phyloP scores from a whole-genome alignment of 92 coral and sea anemone species.

The Desmophyllum pertusum region DNA sequence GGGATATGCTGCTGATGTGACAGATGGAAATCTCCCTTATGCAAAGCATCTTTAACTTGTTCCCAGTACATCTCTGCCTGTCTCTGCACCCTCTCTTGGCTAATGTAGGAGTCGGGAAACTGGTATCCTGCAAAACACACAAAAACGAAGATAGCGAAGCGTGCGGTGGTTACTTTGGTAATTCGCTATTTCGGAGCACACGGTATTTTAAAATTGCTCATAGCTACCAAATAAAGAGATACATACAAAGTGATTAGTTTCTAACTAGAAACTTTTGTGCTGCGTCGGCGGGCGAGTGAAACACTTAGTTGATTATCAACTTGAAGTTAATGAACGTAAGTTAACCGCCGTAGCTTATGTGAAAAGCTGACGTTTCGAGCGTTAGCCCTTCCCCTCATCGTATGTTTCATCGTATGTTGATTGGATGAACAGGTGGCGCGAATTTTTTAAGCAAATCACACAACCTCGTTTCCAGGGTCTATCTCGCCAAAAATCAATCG shows the following conservation, averaged over 20 bases:
- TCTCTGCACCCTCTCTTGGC: slow-evolving; percentile 16
- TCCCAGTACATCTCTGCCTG: slow-evolving; percentile 41
- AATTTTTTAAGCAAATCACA: no score
- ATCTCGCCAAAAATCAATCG: no score
- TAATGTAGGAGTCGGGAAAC: not conserved
- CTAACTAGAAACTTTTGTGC: not conserved
- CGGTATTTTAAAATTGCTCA: no score
- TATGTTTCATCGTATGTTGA: no score
- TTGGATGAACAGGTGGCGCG: no score
- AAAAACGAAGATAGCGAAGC: not conserved
- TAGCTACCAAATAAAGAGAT: no score
- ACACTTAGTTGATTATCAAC: not conserved
- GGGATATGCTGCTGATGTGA: slow-evolving; percentile 8
- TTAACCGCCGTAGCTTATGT: no score
- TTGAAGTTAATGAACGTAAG: not conserved
- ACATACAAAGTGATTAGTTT: not conserved
- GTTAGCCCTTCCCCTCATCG: no score
- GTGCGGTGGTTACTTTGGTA: no score
- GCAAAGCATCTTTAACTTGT: slow-evolving; percentile 19
- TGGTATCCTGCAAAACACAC: not conserved
- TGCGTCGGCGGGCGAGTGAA: not conserved
- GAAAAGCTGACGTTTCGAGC: no score
- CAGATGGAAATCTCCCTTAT: not conserved
- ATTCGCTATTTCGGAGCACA: no score
- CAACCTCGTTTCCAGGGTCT: no score